Evolutionary conservation across 2,113 vertebrate genomes (phyloP), one percentile per base, ranked within the genome.

Genomic region (Psammodynastes pulverulentus): DNA sequence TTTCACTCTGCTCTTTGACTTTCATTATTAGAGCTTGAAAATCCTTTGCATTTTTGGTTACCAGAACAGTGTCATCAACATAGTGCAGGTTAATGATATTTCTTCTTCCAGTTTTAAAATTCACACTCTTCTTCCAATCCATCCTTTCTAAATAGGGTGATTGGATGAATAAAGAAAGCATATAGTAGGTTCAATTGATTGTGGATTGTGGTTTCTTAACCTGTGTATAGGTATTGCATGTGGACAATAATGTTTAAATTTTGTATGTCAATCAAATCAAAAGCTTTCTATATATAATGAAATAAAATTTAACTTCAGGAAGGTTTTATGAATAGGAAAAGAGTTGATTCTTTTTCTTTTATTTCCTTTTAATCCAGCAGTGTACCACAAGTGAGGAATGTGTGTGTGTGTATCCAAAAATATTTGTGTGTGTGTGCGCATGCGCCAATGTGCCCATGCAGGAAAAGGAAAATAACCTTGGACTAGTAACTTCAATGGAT

Each of bases 371-470:
- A 67, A 29, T 67, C 10, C 0, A 34, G 5, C 10, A 86, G 10
- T 49, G 24, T 86, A 29, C 24, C 46, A 86, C 43, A 13, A 48
- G 26, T 48, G 4, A 84, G 24, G 56, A 53, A 9, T 54, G 8
- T 19, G 15, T 53, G 5, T 53, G 4, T 52, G 3, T 52, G 15
- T 48, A 49, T 49, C 49, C 49, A 49, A 10, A 49, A 49, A 21
- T 54, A 21, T 34, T 84, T 19, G 3, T 85, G 48, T 85, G 12
- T 86, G 24, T 86, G 0, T 86, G 10, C 51, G 48, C 3, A 3
- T 1, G 24, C 0, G 1, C 0, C 1, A 0, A 9, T 13, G 10
- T 4, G 1, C 4, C 0, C 29, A 34, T 5, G 5, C n/a, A 72
- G 12, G 62, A 15, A 72, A 72, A 15, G n/a, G 34, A 90, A 43